A percentile compares a stretch with the other conserved stretches of the same genome.
Evolutionary conservation across 2,888 invertebrate species (phyloP).

Genomic region (Metacarcinus magister): DNA sequence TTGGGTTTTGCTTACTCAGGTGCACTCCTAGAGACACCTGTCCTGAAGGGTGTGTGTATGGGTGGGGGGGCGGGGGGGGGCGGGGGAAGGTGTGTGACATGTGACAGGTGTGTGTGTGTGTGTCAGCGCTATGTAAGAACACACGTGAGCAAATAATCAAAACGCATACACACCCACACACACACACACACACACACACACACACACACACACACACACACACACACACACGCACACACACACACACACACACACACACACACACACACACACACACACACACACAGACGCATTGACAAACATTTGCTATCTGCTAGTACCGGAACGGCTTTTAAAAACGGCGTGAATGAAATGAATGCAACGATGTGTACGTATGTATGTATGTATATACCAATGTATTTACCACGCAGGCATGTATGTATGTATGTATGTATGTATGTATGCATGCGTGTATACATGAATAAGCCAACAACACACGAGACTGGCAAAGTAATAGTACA

Average conservation of each 20-base stretch:
- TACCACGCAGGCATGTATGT: background rate
- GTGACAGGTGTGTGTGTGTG: slow-evolving; percentile 28
- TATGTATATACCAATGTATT: background rate
- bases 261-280: too few relatives aligned
- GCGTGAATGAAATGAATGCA: background rate
- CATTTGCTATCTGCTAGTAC: background rate
- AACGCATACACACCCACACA: background rate
- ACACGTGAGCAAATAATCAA: background rate
- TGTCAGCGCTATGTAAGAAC: background rate
- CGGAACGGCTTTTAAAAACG: background rate
- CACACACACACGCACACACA: background rate
- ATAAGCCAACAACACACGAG: background rate
- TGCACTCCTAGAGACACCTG: background rate
- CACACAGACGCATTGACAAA: background rate
- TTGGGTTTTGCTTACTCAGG: background rate
- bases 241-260: too few relatives aligned
- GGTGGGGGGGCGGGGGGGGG: background rate
- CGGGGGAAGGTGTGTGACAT: background rate
- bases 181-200: slow-evolving; percentile 26
- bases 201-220: background rate
- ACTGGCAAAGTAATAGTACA: background rate
- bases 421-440: background rate
- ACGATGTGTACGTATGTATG: background rate
- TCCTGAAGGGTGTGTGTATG: background rate
- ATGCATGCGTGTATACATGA: background rate